Base-by-base conservation (phyloP, 2,888 invertebrate species). In the Alloplasta piceator region DNA sequence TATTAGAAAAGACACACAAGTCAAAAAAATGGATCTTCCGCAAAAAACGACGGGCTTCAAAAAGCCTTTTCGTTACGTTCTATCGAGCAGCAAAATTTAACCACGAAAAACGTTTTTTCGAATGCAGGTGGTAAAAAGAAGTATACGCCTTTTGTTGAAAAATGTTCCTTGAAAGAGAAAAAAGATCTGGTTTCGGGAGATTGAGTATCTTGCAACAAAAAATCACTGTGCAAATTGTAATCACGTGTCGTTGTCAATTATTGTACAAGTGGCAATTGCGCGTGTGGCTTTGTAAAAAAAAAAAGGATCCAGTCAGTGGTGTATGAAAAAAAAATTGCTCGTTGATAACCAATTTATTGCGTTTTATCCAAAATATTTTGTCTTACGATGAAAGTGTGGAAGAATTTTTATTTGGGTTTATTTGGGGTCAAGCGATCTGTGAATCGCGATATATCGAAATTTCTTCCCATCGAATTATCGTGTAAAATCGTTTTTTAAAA, bases 1-100 rank as follows among this genome's bases (percentile, higher is more conserved):
- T n/a, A 64, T 26, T 38, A 50, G 71, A 63, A 41, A 64, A 16
- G 84, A 84, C 84, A 82, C 73, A 82, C 50, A 84, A 83, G 82
- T 83, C 83, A 52, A 83, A 81, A 83, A 82, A 84, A 84, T 82
- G 82, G 77, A 81, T 83, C 58, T 72, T 80, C 46, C 36, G 60
- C 39, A 10, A 36, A 43, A 48, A 48, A 48, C n/a, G 26, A 16
- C 10, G 0, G n/a, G 64, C 73, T 77, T 72, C n/a, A n/a, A 16
- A 75, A 75, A 74, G 60, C 72, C 75, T 48, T 39, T 26, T 50
- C 58, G 55, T 61, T 68, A 16, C 43, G 46, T 48, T 55, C 66
- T 50, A 46, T 38, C 14, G 26, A n/a, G 14, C 43, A 61, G 10
- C n/a, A 55, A 9, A 67, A 66, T 56, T 63, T 56, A 38, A 36